Conservation (phyloP, 2,113 vertebrate species). For the Crypturellus undulatus region DNA sequence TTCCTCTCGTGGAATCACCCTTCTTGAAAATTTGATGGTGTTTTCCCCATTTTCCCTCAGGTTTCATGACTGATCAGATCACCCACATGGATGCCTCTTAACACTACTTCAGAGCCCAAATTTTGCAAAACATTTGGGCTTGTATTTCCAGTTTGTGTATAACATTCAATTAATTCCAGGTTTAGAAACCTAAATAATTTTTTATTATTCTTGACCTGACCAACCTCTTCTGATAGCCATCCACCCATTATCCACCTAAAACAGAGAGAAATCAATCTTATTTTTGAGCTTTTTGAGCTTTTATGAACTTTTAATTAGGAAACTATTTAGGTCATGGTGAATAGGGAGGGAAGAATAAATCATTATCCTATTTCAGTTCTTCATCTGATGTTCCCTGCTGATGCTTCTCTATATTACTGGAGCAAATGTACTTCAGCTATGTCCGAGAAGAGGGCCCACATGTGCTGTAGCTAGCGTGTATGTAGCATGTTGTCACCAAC, state of each 20-base stretch:
- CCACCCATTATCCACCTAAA: background rate
- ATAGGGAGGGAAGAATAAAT: background rate
- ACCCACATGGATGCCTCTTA: background rate
- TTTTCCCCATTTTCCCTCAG: background rate
- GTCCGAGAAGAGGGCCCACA: background rate
- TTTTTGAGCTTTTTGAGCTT: background rate
- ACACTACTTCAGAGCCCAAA: background rate
- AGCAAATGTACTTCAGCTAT: background rate
- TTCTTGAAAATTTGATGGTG: background rate
- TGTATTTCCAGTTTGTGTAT: background rate
- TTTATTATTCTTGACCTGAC: background rate
- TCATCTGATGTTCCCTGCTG: background rate
- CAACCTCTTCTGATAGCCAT: background rate
- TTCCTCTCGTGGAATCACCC: background rate
- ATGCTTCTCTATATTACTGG: background rate
- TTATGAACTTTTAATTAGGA: background rate
- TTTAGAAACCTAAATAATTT: background rate
- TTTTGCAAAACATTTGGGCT: background rate
- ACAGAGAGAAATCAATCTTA: background rate
- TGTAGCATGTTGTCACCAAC: constrained; percentile 50
- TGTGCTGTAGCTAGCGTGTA: background rate
- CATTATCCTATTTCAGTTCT: background rate
- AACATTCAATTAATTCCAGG: background rate
- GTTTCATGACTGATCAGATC: background rate
- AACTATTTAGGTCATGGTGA: background rate